phyloP scores from a whole-genome alignment of 1,140 invertebrate species.

The Brachionus calyciflorus region DNA sequence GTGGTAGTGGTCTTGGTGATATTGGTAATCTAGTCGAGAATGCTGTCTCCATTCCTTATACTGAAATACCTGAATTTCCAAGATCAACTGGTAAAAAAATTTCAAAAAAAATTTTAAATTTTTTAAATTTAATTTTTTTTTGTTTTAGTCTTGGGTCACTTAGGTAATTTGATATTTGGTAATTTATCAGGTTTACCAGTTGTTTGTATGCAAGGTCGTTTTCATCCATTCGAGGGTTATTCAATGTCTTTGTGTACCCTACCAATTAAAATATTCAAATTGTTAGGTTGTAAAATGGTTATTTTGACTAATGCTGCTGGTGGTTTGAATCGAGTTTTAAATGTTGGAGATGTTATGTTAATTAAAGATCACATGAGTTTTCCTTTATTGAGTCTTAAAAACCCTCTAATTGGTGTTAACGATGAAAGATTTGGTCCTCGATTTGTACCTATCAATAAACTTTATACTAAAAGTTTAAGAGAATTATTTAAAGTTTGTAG shows the following conservation, averaged over 20 bases:
- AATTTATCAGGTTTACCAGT: conserved; percentile 72
- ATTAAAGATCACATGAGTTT: conserved; percentile 89
- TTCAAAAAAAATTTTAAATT: not conserved
- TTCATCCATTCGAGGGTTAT: conserved; percentile 94
- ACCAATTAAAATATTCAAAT: conserved; percentile 89
- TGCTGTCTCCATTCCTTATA: conserved; percentile 73
- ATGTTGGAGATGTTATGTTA: conserved; percentile 90
- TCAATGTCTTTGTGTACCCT: conserved; percentile 72
- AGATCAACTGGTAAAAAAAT: conserved; percentile 66
- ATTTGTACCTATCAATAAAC: conserved; percentile 83
- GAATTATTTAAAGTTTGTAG: not conserved
- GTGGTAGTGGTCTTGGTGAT: conserved; percentile 84
- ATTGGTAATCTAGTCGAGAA: conserved; percentile 76
- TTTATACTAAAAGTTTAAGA: conserved; percentile 69
- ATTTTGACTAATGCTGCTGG: conserved; percentile 92
- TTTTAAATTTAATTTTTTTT: not conserved
- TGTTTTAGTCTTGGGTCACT: conserved; percentile 76
- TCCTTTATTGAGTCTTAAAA: conserved; percentile 70
- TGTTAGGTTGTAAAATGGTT: conserved; percentile 79
- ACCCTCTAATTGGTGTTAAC: conserved; percentile 84
- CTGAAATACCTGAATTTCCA: conserved; percentile 85
- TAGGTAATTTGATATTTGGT: conserved; percentile 83
- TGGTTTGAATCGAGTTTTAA: conserved; percentile 77
- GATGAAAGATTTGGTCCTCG: conserved; percentile 88
- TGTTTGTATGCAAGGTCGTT: conserved; percentile 91